Evolutionary conservation across 2,797 vertebrate species (phyloP).

Genomic region (Sebastes minor): DNA sequence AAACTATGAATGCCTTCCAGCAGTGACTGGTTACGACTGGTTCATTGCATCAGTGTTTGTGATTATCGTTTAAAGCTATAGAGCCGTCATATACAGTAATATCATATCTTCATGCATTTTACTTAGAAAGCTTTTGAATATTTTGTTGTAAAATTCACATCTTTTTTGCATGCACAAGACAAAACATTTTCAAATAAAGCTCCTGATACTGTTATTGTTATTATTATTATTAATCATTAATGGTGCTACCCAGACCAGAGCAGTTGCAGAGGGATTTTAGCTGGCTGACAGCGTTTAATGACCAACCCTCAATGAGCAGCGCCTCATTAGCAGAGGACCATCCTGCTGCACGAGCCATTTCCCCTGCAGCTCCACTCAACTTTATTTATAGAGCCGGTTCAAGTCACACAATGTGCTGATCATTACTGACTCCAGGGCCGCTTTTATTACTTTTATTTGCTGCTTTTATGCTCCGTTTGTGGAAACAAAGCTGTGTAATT

Average conservation of each 20-base stretch:
- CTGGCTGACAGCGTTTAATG: constrained; percentile 1
- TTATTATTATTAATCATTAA: background rate
- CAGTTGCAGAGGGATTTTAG: background rate
- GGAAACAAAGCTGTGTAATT: background rate
- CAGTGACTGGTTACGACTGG: background rate
- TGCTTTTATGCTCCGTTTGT: background rate
- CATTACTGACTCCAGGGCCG: background rate
- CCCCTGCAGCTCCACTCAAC: constrained; percentile 4
- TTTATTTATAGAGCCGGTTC: constrained; percentile 19
- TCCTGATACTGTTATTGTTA: background rate
- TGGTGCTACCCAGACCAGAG: background rate
- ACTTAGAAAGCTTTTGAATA: background rate
- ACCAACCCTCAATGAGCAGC: constrained; percentile 1
- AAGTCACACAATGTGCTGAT: background rate
- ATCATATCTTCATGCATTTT: background rate
- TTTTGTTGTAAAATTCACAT: background rate
- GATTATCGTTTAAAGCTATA: background rate
- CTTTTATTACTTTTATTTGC: background rate
- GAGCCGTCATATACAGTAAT: background rate
- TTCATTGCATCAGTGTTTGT: background rate
- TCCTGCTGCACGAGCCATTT: constrained; percentile 28
- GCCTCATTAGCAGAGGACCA: constrained; percentile 25
- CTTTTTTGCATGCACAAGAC: background rate
- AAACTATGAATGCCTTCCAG: background rate
- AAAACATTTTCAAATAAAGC: background rate